These are phyloP conservation scores for Drosophila dives DNA, from an alignment of 2,888 invertebrate genomes.

Conservation along the genomic window DNA sequence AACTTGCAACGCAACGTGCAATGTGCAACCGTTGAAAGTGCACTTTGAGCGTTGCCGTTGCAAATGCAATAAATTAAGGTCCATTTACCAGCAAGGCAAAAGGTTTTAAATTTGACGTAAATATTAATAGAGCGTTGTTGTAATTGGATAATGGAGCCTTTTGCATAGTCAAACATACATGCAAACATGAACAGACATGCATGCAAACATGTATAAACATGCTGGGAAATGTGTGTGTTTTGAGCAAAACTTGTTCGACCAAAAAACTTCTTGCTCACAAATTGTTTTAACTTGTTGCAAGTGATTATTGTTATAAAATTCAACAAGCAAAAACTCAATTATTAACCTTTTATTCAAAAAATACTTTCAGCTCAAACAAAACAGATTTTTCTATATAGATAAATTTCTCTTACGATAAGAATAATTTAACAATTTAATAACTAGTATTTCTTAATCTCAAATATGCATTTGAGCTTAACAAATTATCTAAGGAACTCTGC, in stretches of 20 bases:
- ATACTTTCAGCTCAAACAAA: not conserved
- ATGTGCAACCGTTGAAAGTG: conserved; percentile 1
- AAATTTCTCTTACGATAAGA: not conserved
- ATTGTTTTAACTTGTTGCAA: conserved; percentile 49
- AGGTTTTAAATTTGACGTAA: conserved; percentile 62
- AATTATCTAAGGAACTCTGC: too few species aligned
- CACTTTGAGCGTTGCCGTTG: conserved; percentile 36
- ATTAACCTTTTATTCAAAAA: not conserved
- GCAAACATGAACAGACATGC: not conserved
- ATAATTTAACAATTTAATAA: not conserved
- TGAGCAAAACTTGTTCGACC: not conserved
- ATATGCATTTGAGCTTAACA: not conserved
- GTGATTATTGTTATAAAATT: conserved; percentile 38
- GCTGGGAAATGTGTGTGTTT: not conserved
- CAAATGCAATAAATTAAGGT: conserved; percentile 65
- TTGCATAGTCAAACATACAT: not conserved
- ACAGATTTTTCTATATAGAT: too few species aligned
- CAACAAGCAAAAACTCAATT: conserved; percentile 3
- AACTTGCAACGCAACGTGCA: not conserved
- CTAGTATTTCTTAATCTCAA: not conserved
- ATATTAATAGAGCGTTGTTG: conserved; percentile 30
- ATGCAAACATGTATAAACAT: not conserved
- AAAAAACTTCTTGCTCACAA: conserved; percentile 13
- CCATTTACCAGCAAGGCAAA: conserved; percentile 60
- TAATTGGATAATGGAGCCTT: conserved; percentile 7